phyloP scores from a whole-genome alignment of 2,797 vertebrate species.

The Chrysocyon brachyurus region DNA sequence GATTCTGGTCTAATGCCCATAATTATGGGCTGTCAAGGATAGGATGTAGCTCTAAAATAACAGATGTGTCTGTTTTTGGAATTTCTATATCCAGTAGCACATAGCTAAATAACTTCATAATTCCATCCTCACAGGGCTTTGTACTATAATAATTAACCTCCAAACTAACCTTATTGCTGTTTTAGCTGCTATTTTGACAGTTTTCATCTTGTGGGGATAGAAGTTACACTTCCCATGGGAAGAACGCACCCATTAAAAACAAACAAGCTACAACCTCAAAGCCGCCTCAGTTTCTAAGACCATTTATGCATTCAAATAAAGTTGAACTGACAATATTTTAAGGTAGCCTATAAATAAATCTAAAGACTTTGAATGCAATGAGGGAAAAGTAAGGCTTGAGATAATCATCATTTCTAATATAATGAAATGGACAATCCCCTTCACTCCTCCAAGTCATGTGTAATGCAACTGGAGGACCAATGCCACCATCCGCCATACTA shows the following conservation, averaged over 20 bases:
- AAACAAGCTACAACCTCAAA: not conserved
- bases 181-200: slow-evolving; percentile 26
- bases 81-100: slow-evolving; percentile 77
- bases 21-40: slow-evolving; percentile 80
- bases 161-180: slow-evolving; percentile 75
- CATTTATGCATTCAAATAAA: not conserved
- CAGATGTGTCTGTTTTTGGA: slow-evolving; percentile 75
- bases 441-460: not conserved
- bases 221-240: not conserved
- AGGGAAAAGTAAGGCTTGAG: not conserved
- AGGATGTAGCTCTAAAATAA: slow-evolving; percentile 80
- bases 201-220: not conserved
- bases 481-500: not conserved
- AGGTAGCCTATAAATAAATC: not conserved
- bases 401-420: not conserved
- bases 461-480: not conserved
- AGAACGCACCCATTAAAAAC: not conserved
- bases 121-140: slow-evolving; percentile 79
- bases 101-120: slow-evolving; percentile 76
- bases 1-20: slow-evolving; percentile 75
- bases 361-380: slow-evolving; percentile 12
- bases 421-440: not conserved
- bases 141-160: slow-evolving; percentile 78
- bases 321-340: not conserved
- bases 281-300: not conserved